phyloP scores from a whole-genome alignment of 1,140 invertebrate species.

The Hirudo medicinalis region DNA sequence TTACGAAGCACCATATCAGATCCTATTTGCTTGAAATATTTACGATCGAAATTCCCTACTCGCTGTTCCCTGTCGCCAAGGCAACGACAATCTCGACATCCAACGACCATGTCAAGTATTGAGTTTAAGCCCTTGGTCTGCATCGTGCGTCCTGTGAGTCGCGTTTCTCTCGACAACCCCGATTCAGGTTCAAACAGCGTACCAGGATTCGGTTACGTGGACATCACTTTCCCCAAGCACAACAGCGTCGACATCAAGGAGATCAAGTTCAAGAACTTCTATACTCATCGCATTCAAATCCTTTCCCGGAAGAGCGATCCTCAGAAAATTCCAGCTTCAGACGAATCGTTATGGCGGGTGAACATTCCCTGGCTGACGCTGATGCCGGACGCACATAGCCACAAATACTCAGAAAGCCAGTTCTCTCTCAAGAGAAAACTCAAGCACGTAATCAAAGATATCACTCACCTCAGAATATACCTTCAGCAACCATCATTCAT shows the following conservation, averaged over 20 bases:
- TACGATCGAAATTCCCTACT: no score
- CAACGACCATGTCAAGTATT: no score
- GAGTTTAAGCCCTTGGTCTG: no score
- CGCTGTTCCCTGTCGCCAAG: no score
- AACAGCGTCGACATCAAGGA: conserved; percentile 39
- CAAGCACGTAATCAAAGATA: conserved; percentile 33
- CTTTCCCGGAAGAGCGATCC: conserved; percentile 25
- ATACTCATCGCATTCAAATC: conserved; percentile 40
- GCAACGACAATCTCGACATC: no score
- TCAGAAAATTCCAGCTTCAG: conserved; percentile 21
- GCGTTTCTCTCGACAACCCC: background rate
- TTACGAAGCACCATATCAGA: no score
- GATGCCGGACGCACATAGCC: conserved; percentile 44
- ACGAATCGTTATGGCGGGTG: conserved; percentile 39
- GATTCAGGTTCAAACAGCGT: background rate
- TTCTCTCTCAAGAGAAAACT: conserved; percentile 42
- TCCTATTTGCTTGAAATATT: no score
- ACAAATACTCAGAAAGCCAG: conserved; percentile 42
- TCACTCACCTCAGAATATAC: conserved; percentile 40
- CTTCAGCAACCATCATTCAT: conserved; percentile 46
- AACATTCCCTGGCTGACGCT: conserved; percentile 39
- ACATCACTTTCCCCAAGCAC: background rate
- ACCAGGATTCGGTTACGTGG: background rate
- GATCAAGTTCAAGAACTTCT: conserved; percentile 45
- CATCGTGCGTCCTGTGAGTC: background rate